Evolutionary conservation across 2,797 vertebrate genomes (phyloP).

Genomic region (Sternotherus odoratus): DNA sequence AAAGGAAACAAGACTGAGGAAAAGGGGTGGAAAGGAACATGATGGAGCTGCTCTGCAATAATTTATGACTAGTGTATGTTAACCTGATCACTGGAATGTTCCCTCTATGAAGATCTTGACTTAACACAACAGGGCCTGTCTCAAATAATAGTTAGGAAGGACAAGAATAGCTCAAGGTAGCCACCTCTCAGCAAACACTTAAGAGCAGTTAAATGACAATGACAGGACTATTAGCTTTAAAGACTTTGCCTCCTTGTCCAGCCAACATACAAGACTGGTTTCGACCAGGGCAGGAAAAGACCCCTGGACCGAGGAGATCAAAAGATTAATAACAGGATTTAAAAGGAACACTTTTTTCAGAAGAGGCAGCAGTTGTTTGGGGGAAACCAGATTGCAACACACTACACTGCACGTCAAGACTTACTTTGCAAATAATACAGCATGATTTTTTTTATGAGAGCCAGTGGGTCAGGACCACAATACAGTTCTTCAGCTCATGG

Average conservation of each 20-base stretch:
- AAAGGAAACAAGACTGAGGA: neutral
- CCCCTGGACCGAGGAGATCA: neutral
- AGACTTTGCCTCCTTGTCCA: neutral
- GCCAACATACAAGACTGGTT: neutral
- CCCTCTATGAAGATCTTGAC: neutral
- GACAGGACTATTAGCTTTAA: neutral
- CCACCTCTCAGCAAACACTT: neutral
- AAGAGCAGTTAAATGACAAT: neutral
- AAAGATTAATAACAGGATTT: neutral
- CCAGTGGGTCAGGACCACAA: neutral
- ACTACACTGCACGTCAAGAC: neutral
- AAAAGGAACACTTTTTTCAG: neutral
- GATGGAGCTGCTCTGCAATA: neutral
- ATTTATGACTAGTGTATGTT: neutral
- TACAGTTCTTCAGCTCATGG: neutral
- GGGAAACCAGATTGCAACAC: neutral
- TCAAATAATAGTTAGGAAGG: neutral
- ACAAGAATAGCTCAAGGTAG: neutral
- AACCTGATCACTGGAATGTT: neutral
- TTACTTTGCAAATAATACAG: neutral
- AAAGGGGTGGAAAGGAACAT: neutral
- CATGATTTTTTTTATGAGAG: neutral
- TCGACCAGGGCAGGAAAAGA: neutral
- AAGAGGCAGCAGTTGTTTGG: neutral
- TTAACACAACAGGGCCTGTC: neutral